A percentile compares a stretch with the other conserved stretches of the same genome.
phyloP scores from a whole-genome alignment of 2,113 vertebrate genomes.

The Coptodon rendalli region DNA sequence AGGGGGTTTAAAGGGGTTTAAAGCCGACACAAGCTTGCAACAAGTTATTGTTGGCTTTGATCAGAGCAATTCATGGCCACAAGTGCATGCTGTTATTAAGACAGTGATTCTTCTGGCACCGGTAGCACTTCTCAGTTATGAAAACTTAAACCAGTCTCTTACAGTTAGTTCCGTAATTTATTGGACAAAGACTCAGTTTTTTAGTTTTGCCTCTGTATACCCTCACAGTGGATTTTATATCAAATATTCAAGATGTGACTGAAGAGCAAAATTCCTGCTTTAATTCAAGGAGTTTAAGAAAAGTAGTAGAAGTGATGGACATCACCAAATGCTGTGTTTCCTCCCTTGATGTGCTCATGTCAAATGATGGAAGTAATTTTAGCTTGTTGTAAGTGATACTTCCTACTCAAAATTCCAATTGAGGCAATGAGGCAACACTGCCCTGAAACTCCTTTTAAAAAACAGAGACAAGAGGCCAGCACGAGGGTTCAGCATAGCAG shows the following conservation, averaged over 20 bases:
- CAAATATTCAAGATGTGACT: not conserved
- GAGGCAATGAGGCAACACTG: not conserved
- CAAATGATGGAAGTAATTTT: not conserved
- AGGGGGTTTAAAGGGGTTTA: not conserved
- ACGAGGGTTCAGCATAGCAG: not conserved
- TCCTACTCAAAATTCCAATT: not conserved
- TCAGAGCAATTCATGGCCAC: not conserved
- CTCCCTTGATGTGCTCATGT: not conserved
- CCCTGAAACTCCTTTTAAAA: not conserved
- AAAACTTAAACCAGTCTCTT: not conserved
- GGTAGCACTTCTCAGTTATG: not conserved
- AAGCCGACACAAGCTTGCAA: not conserved
- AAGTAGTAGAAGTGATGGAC: not conserved
- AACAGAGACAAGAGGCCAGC: not conserved
- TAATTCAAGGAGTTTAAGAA: not conserved
- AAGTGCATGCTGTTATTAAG: not conserved
- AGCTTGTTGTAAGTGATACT: not conserved
- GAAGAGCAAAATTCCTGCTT: not conserved
- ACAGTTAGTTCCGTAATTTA: not conserved
- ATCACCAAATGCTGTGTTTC: not conserved
- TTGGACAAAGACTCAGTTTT: not conserved
- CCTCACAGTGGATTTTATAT: not conserved
- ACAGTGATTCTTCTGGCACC: not conserved
- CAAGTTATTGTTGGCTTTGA: not conserved
- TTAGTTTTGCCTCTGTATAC: not conserved